Evolutionary conservation across 2,113 vertebrate genomes (phyloP), one percentile per base, ranked within the genome.

Genomic region (Nerophis lumbriciformis): DNA sequence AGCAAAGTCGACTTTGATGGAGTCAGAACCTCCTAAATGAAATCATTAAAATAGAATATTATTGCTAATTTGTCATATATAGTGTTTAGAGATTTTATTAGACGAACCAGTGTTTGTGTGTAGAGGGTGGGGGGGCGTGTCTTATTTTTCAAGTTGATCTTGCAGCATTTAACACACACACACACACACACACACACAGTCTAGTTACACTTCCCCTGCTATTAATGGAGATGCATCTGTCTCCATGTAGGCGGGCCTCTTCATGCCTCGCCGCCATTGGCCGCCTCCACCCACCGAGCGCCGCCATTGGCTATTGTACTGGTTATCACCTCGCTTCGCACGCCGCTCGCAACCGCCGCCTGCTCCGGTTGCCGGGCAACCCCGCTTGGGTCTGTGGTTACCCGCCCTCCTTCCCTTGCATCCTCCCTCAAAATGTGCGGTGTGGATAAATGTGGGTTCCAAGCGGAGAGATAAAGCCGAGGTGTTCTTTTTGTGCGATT

Each of bases 351-450:
- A 37, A 66, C 89, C 86, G 77, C 85, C 85, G 13, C 69, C 88
- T 82, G 39, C 44, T 68, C 61, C 69, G 67, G 94, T 94, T 93
- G 92, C 94, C 92, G 92, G 87, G 93, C 88, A 94, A 94, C 89
- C 89, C 76, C 42, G 42, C 42, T 77, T 65, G 42, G 68, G 79
- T 78, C 73, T 85, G 80, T 58, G 58, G 66, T 82, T 72, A 81
- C 69, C 53, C 66, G 1, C 6, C 14, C 53, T 8, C 36, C 14
- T 19, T 36, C 35, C 36, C 6, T 11, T 6, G 7, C 66, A 60
- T 28, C 72, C 59, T 49, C 15, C 35, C 15, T n/a, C 48, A 10
- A 16, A 55, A 53, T 59, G 64, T 59, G 21, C 19, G 53, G 11
- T 39, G 8, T 69, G 12, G 53, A 44, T 53, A 51, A 48, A 47